Base-by-base conservation (phyloP, 2,888 invertebrate genomes). In the Lottia gigantea region DNA sequence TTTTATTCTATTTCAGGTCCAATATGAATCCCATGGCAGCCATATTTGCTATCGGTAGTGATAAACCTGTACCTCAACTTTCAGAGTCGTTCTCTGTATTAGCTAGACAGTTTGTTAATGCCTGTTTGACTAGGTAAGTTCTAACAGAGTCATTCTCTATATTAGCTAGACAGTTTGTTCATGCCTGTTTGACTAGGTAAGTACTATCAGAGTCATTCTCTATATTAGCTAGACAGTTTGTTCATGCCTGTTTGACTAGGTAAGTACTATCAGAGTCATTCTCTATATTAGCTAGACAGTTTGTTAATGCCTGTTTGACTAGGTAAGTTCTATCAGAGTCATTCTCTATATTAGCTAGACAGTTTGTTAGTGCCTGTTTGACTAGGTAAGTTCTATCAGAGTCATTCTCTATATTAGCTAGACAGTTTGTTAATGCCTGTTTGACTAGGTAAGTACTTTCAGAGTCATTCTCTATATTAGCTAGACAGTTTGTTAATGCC, bases 11-110 rank as follows among this genome's bases (percentile, higher is more conserved):
- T 49, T 75, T 23, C 73, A 84, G 85, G 87, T 83, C 86, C 47
- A 84, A 89, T 45, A 84, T 88, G 83, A 83, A 83, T 69, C 88
- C 87, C 2, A 84, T 87, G 82, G 86, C 89, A n/a, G 89, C 89
- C 72, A 87, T 89, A 19, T 89, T 88, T 82, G 86, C 87, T 16
- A 89, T 89, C 66, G 89, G 89, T 14, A 83, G 83, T 55, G 85
- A 85, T 55, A 76, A 76, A 40, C 80, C 83, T 46, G 79, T 82
- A 7, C 82, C 86, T 1, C 85, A 86, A 0, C 76, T 83, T 45
- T 75, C 87, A 14, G 84, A 86, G 12, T 80, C 83, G 2, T 87
- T 87, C 72, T 80, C 85, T 1, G 68, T 69, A 15, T 82, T 85
- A 45, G 88, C 88, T 31, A 77, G 80, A 62, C 78, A 85, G 23